Conservation (phyloP, 1,140 invertebrate species). For the Meloidogyne chitwoodi region DNA sequence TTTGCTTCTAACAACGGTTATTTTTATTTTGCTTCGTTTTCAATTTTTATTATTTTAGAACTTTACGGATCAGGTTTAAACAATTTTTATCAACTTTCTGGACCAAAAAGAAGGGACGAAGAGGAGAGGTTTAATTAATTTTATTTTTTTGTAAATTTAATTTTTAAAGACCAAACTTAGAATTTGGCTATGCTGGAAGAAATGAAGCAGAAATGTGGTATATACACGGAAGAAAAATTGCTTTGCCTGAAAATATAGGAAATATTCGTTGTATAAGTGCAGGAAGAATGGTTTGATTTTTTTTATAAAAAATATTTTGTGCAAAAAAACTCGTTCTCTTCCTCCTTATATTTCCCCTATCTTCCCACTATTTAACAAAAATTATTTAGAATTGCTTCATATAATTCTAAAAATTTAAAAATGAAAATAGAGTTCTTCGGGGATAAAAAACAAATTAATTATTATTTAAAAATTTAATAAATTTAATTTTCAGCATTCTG, state of each 20-base stretch:
- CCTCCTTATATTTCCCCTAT: too few relatives aligned
- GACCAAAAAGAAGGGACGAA: constrained; percentile 28
- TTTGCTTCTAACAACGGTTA: constrained; percentile 43
- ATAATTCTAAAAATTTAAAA: too few relatives aligned
- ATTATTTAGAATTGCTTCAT: too few relatives aligned
- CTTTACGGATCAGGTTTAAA: constrained; percentile 54
- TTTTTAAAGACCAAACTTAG: constrained; percentile 19
- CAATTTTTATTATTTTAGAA: neutral
- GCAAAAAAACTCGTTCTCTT: too few relatives aligned
- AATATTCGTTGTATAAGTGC: constrained; percentile 6
- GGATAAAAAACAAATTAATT: too few relatives aligned
- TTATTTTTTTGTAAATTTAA: neutral
- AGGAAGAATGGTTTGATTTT: constrained; percentile 13
- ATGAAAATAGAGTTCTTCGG: too few relatives aligned
- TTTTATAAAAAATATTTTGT: too few relatives aligned
- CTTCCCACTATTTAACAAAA: too few relatives aligned
- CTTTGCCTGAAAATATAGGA: constrained; percentile 1
- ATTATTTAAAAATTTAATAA: too few relatives aligned
- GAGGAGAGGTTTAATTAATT: neutral
- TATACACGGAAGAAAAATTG: constrained; percentile 11
- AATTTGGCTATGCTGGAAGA: neutral
- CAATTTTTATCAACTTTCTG: constrained; percentile 51
- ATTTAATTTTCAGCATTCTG: constrained; percentile 27
- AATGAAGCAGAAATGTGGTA: constrained; percentile 12
- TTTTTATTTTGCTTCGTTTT: neutral